Conservation (phyloP, 2,797 vertebrate genomes). For the Tokudaia muenninki region DNA sequence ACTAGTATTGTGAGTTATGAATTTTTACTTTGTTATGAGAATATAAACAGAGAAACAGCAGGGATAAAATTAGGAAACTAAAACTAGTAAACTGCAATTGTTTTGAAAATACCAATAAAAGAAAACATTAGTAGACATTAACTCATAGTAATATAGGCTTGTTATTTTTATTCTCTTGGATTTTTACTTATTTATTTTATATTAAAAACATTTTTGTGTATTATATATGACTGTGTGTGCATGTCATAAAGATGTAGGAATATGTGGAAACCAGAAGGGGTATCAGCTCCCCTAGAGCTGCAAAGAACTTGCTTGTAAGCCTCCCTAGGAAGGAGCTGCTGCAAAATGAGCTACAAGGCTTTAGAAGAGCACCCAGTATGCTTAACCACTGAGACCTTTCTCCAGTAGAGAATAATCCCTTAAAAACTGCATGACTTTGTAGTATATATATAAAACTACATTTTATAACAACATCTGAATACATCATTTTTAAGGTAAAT, state of each 20-base stretch:
- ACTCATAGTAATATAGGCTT: not conserved
- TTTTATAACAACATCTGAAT: constrained; percentile 43
- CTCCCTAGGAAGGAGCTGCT: not conserved
- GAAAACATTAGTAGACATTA: not conserved
- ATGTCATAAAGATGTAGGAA: not conserved
- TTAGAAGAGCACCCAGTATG: not conserved
- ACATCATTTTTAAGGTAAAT: constrained; percentile 11
- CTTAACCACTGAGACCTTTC: not conserved
- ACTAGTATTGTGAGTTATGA: not conserved
- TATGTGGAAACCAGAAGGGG: not conserved
- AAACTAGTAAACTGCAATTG: not conserved
- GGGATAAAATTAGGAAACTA: not conserved
- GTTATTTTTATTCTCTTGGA: not conserved
- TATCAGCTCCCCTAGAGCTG: not conserved
- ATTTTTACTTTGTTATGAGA: not conserved
- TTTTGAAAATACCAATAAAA: constrained; percentile 5
- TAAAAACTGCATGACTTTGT: not conserved
- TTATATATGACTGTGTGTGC: not conserved
- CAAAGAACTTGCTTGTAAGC: too few relatives aligned
- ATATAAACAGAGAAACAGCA: not conserved
- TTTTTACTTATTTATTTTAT: too few relatives aligned
- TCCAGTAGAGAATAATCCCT: not conserved
- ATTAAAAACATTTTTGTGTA: not conserved
- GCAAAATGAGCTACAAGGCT: not conserved
- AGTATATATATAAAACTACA: not conserved